Conservation (phyloP, 37 sponge, comb jelly and placozoan species). For the Agelas oroides region DNA sequence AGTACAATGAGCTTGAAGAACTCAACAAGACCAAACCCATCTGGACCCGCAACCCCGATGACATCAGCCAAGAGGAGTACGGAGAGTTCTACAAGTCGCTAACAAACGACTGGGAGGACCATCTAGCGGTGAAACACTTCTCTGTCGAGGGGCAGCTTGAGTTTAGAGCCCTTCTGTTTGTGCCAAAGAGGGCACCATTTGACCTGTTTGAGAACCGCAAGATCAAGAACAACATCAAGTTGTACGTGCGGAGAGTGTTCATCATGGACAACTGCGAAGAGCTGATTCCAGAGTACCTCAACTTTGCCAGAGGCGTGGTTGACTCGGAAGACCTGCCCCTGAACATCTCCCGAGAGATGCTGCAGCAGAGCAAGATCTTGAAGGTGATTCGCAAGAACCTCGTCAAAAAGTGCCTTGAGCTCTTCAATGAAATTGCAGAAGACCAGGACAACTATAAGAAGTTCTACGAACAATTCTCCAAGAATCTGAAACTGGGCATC, state of each 20-base stretch:
- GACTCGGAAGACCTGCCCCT: constrained; percentile 99
- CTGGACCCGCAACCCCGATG: constrained; percentile 99
- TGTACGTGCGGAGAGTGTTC: constrained; percentile 99
- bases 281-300: constrained; percentile 98
- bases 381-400: constrained; percentile 99
- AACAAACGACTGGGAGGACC: constrained; percentile 99
- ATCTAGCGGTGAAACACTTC: constrained; percentile 99
- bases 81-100: constrained; percentile 99
- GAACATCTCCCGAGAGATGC: constrained; percentile 98
- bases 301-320: constrained; percentile 97
- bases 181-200: constrained; percentile 97
- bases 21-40: constrained; percentile 99
- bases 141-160: constrained; percentile 99
- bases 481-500: constrained; percentile 98
- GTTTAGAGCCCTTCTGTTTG: constrained; percentile 95
- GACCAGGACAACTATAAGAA: constrained; percentile 98
- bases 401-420: constrained; percentile 99
- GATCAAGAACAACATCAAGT: constrained; percentile 98
- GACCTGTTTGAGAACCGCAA: constrained; percentile 99
- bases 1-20: constrained; percentile 96
- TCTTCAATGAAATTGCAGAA: constrained; percentile 89
- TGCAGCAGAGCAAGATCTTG: constrained; percentile 99
- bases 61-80: constrained; percentile 97
- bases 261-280: constrained; percentile 99
- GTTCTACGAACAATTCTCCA: constrained; percentile 96